phyloP scores from a whole-genome alignment of 1,140 invertebrate species.

The Psilanteris sp. region DNA sequence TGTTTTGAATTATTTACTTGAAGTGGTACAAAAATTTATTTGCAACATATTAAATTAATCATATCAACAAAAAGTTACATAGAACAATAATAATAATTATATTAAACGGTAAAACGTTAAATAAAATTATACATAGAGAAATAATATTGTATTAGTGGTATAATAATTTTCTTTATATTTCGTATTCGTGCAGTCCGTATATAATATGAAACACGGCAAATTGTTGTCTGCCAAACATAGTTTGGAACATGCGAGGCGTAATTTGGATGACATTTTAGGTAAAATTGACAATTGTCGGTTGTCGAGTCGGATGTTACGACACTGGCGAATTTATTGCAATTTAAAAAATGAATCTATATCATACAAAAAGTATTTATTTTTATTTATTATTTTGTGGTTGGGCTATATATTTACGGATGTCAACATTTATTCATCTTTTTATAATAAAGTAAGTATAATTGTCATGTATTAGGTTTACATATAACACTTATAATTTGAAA shows the following conservation, averaged over 20 bases:
- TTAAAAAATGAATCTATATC: slow-evolving; percentile 4
- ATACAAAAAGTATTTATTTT: slow-evolving; percentile 33
- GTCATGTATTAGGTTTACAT: too few relatives aligned
- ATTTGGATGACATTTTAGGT: slow-evolving; percentile 36
- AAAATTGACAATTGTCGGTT: slow-evolving; percentile 38
- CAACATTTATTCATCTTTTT: slow-evolving; percentile 5
- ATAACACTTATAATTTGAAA: too few relatives aligned
- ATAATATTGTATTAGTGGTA: too few relatives aligned
- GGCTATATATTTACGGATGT: slow-evolving; percentile 17
- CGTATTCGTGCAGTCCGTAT: not conserved
- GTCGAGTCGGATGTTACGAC: slow-evolving; percentile 11
- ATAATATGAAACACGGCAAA: slow-evolving; percentile 24
- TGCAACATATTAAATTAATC: too few relatives aligned
- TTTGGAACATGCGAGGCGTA: slow-evolving; percentile 21
- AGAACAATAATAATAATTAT: too few relatives aligned
- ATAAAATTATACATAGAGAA: too few relatives aligned
- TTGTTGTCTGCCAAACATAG: slow-evolving; percentile 8
- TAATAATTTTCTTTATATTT: too few relatives aligned
- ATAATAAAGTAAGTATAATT: slow-evolving; percentile 39
- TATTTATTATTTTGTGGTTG: slow-evolving; percentile 2
- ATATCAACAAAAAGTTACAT: too few relatives aligned
- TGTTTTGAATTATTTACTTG: too few relatives aligned
- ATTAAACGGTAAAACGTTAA: too few relatives aligned
- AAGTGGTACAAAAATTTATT: too few relatives aligned
- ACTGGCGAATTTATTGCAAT: slow-evolving; percentile 29